Base-by-base conservation (phyloP, 2,113 vertebrate genomes). In the Stigmatopora argus region DNA sequence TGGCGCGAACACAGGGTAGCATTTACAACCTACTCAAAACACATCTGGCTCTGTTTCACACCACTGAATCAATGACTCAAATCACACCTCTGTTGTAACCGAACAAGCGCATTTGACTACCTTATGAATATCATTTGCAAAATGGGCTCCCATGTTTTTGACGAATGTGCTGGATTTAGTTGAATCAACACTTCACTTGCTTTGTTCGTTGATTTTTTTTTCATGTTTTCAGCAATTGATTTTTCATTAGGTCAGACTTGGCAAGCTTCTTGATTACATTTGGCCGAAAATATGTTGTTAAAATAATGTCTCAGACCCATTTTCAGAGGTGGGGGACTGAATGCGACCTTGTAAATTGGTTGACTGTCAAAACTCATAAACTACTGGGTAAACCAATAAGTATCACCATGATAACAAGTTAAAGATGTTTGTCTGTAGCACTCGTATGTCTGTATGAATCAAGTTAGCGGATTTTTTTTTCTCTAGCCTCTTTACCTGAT, bases 11-110 rank as follows among this genome's bases (percentile, higher is more conserved):
- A 86, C 66, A 77, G 55, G 49, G 58, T 70, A 60, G 70, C 52
- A 75, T 84, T 86, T 87, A 84, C 26, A 7, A 69, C 60, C 48
- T 52, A 74, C 68, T 85, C 78, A 85, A 86, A 85, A 80, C 77
- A 73, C 68, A 67, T 69, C 65, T 71, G 72, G 62, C 31, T 66
- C 63, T 13, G 56, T 15, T 5, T 45, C 9, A 34, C 68, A 26
- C 14, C 56, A 41, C 12, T 9, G 13, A 17, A 38, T 46, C 57
- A 38, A 41, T 61, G 11, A 15, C 26, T 66, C 59, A 70, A 47
- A 47, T 21, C 10, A 56, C 31, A 41, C 44, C 18, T 57, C 41
- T 15, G 8, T 61, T 46, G 52, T 18, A 59, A 48, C 18, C 5
- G 17, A 67, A 55, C 21, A 6, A 59, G 41, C 51, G 53, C 23